Base-by-base conservation (phyloP, 1,140 invertebrate genomes). In the Leptopilina clavipes region DNA sequence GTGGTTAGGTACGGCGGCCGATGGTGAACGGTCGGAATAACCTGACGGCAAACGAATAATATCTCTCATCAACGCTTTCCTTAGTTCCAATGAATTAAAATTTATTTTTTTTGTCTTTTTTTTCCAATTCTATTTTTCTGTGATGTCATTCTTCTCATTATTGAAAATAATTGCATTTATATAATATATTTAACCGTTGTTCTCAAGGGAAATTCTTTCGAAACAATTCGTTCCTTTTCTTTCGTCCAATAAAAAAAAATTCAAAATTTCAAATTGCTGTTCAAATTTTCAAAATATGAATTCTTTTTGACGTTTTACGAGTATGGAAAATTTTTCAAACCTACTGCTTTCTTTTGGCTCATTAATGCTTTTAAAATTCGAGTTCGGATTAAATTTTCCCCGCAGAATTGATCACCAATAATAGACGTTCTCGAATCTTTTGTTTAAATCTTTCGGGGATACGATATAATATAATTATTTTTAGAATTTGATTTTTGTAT, bases 51-150 rank as follows among this genome's bases (percentile, higher is more conserved):
- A n/a, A n/a, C n/a, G n/a, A n/a, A n/a, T 19, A 22, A 65, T 6
- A 22, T 31, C 31, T 65, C 59, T 65, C 59, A 65, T 65, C 59
- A 65, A 65, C 59, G 59, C 59, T 37, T 65, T 65, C 59, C 31
- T 65, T 14, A 25, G 25, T 65, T 3, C 12, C 25, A 11, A 22
- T n/a, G 14, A 65, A 65, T 0, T 10, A 31, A 12, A 10, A n/a
- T 6, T 59, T 59, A 59, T 19, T 59, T 14, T 59, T 8, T 59
- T 0, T 59, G 22, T 25, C 25, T 10, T 11, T n/a, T n/a, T n/a
- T n/a, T n/a, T n/a, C n/a, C n/a, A n/a, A n/a, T n/a, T 6, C 14
- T 8, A n/a, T 37, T 31, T 65, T 14, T n/a, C n/a, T 65, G 59
- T 31, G 0, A n/a, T 65, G 12, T 31, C 14, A 31, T 31, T 65